These are phyloP conservation scores for Ia io DNA, from an alignment of 2,113 vertebrate genomes.

Conservation along the genomic window DNA sequence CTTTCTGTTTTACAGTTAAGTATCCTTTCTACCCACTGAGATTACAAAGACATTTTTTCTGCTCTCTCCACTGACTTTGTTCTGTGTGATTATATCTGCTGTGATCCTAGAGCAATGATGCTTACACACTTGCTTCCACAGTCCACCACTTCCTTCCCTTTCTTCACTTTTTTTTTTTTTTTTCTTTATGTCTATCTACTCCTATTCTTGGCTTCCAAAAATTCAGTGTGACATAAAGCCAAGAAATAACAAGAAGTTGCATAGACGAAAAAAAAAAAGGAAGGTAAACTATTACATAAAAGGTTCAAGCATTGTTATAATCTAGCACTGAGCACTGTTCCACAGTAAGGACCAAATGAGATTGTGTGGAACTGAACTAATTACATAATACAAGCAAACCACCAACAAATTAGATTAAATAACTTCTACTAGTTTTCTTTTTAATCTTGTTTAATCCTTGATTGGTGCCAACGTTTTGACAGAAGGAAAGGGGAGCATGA, in stretches of 20 bases:
- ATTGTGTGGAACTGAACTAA: neutral
- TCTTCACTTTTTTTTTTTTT: neutral
- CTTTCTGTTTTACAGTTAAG: neutral
- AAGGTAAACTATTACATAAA: neutral
- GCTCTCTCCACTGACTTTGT: neutral
- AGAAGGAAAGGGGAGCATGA: neutral
- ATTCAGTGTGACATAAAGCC: neutral
- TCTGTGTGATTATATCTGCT: neutral
- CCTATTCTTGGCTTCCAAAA: conserved; percentile 8
- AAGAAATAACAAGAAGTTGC: neutral
- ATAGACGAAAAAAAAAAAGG: neutral
- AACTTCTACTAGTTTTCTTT: conserved; percentile 1
- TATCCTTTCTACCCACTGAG: neutral
- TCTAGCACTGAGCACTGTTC: neutral
- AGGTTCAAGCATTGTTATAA: neutral
- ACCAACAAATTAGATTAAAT: conserved; percentile 5
- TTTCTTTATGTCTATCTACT: neutral
- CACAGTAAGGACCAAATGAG: neutral
- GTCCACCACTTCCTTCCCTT: neutral
- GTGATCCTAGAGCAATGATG: neutral
- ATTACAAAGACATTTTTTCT: neutral
- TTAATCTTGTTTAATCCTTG: conserved; percentile 16
- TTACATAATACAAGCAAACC: neutral
- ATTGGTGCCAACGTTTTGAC: neutral
- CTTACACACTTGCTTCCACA: neutral